Conservation (phyloP, 2,797 vertebrate species). For the Hydrophis major region DNA sequence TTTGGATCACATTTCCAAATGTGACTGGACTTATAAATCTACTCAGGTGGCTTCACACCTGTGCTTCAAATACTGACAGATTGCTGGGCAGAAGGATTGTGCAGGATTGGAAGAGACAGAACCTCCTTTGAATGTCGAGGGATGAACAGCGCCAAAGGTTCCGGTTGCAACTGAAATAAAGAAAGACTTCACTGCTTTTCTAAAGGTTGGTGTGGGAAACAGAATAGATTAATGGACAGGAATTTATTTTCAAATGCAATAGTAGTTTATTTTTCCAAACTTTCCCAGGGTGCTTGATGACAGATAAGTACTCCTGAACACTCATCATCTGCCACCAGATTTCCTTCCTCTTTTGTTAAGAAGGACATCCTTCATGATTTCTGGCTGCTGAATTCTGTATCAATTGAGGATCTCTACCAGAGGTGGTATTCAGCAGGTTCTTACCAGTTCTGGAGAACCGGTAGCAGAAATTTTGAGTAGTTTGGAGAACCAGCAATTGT, state of each 20-base stretch:
- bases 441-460: too few relatives aligned
- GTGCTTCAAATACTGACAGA: background rate
- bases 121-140: background rate
- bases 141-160: background rate
- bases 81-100: background rate
- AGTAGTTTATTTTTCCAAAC: background rate
- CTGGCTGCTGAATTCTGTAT: background rate
- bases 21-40: background rate
- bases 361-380: background rate
- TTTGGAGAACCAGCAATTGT: too few relatives aligned
- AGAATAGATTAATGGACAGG: background rate
- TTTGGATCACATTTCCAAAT: background rate
- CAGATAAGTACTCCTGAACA: background rate
- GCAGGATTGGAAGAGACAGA: background rate
- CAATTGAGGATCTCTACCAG: background rate
- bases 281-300: background rate
- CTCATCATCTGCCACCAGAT: background rate
- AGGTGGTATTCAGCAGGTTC: too few relatives aligned
- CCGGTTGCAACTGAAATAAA: background rate
- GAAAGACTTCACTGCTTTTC: background rate
- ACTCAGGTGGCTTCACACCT: background rate
- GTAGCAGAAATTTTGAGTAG: too few relatives aligned
- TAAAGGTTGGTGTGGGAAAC: background rate
- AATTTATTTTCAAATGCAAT: background rate
- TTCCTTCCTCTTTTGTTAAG: background rate